Evolutionary conservation across 2,888 invertebrate species (phyloP), one percentile per base, ranked within the genome.

Genomic region (Eupithecia centaureata): DNA sequence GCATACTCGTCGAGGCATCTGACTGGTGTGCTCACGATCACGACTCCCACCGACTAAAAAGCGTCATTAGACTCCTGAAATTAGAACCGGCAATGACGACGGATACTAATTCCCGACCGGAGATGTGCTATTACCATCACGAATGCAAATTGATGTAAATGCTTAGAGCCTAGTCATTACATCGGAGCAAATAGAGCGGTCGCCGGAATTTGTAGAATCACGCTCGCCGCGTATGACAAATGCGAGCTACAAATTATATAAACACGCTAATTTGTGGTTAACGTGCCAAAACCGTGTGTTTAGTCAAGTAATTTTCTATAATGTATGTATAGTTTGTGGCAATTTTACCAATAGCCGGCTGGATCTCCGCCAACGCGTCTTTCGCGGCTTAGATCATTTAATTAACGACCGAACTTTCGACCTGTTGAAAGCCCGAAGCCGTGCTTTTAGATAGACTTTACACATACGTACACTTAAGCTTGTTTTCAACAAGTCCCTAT

Each of bases 371-470:
- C 92, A 91, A 86, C 80, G 83, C 82, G 83, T 84, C 86, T 85
- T 81, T 83, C 84, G 82, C 84, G 87, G 86, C 89, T 90, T 87
- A 88, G 89, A 90, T 88, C 89, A 89, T 92, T 91, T 92, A 92
- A 92, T 92, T 92, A 91, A 91, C 91, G 90, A 90, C 80, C 88
- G 88, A 92, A 91, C 91, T 91, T 91, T 87, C 87, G 89, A 92
- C 92, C 92, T 92, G 92, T 92, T 92, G 92, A 92, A 89, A 92
- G 87, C 87, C 76, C 80, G 91, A 89, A 92, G 87, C 88, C 77
- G 80, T 79, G 89, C 86, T 90, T 89, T 87, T 84, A 76, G 83
- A 85, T 85, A 82, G 85, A 88, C 86, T 88, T 87, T 83, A 85
- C 87, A 86, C 84, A 82, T 84, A 86, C 84, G 81, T 84, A 61